A percentile compares a stretch with the other conserved stretches of the same genome.
These are phyloP conservation scores for Tricholaema leucomelas DNA, from an alignment of 2,113 vertebrate genomes.

Conservation along the genomic window DNA sequence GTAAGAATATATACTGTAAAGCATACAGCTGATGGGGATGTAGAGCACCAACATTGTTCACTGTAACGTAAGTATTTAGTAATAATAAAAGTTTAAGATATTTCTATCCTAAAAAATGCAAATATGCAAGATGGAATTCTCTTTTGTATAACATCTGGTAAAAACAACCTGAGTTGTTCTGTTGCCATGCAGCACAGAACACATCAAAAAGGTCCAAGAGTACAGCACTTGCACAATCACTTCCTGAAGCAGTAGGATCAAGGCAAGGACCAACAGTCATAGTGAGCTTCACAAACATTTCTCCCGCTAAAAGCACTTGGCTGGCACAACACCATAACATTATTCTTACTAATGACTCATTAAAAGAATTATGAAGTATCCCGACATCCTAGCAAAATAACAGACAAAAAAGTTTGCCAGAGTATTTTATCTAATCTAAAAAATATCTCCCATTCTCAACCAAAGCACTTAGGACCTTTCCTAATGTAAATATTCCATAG, in stretches of 20 bases:
- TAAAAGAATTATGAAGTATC: neutral
- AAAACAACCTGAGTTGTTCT: neutral
- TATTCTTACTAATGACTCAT: neutral
- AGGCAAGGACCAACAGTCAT: neutral
- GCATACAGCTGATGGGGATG: neutral
- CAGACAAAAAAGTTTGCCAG: neutral
- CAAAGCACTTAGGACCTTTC: neutral
- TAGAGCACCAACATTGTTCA: neutral
- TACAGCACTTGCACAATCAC: neutral
- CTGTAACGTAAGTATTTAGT: slow-evolving; percentile 28
- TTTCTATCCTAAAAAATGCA: neutral
- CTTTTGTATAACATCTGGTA: slow-evolving; percentile 26
- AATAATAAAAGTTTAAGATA: slow-evolving; percentile 30
- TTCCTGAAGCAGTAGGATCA: neutral
- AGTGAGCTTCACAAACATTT: neutral
- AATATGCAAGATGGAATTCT: slow-evolving; percentile 40
- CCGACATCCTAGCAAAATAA: neutral
- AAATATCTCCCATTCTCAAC: neutral
- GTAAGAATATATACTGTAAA: neutral
- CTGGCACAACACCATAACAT: neutral
- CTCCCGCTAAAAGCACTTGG: neutral
- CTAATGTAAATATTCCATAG: neutral
- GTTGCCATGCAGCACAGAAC: neutral
- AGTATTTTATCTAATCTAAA: neutral
- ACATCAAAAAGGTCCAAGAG: neutral